Evolutionary conservation across 2,797 vertebrate species (phyloP).

Genomic region (Onychomys leucogaster): DNA sequence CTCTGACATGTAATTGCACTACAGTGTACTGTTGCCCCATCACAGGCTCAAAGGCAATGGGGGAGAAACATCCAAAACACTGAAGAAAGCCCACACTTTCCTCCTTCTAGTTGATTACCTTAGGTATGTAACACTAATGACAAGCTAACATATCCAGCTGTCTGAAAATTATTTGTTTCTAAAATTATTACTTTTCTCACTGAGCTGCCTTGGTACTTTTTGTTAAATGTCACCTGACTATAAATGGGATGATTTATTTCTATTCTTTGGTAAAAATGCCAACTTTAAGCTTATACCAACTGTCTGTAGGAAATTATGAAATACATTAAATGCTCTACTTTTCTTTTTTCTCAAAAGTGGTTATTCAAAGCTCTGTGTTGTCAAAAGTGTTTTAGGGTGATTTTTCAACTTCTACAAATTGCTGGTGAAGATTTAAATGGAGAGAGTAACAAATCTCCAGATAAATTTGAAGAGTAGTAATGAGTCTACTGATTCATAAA

Average conservation of each 20-base stretch:
- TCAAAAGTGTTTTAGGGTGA: neutral
- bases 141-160: neutral
- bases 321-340: neutral
- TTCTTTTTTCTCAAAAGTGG: neutral
- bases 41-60: neutral
- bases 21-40: neutral
- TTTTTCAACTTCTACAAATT: neutral
- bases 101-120: neutral
- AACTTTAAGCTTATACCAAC: neutral
- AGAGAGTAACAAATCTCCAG: neutral
- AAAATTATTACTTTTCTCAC: neutral
- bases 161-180: neutral
- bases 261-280: neutral
- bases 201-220: neutral
- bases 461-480: neutral
- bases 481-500: neutral
- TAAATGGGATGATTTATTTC: neutral
- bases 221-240: neutral
- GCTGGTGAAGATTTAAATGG: neutral
- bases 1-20: neutral
- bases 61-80: neutral
- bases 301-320: neutral
- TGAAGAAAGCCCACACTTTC: neutral
- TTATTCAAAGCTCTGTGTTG: neutral
- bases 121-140: neutral